phyloP scores from a whole-genome alignment of 2,888 invertebrate species.

The Morpho helenor region DNA sequence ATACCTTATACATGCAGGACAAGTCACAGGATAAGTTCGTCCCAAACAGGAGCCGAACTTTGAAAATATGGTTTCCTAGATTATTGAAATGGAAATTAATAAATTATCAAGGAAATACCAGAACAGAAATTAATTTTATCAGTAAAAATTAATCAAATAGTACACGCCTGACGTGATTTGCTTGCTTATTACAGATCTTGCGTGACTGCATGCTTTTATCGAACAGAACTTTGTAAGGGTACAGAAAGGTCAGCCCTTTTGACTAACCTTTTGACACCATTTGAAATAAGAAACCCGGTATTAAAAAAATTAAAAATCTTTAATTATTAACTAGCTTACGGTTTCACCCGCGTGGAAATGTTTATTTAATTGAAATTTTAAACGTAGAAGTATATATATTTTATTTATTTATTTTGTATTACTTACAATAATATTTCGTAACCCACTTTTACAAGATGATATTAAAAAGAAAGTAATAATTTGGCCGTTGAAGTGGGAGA shows the following conservation, averaged over 20 bases:
- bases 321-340: too few relatives aligned
- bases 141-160: slow-evolving; percentile 3
- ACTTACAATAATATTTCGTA: too few relatives aligned
- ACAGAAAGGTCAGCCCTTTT: slow-evolving; percentile 21
- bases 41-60: background rate
- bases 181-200: slow-evolving; percentile 9
- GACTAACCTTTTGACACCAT: slow-evolving; percentile 22
- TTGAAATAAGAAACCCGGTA: background rate
- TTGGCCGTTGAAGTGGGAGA: too few relatives aligned
- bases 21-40: background rate
- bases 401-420: too few relatives aligned
- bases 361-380: too few relatives aligned
- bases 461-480: too few relatives aligned
- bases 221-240: slow-evolving; percentile 3
- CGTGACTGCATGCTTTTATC: slow-evolving; percentile 10
- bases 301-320: too few relatives aligned
- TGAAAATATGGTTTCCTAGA: background rate
- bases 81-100: too few relatives aligned
- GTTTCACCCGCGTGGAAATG: too few relatives aligned
- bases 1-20: too few relatives aligned
- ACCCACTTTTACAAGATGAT: too few relatives aligned
- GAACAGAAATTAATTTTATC: background rate
- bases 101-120: background rate
- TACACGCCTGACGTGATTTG: slow-evolving; percentile 4
- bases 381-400: too few relatives aligned